Evolutionary conservation across 1,140 invertebrate genomes (phyloP).

Genomic region (Lordiphosa stackelbergi): DNA sequence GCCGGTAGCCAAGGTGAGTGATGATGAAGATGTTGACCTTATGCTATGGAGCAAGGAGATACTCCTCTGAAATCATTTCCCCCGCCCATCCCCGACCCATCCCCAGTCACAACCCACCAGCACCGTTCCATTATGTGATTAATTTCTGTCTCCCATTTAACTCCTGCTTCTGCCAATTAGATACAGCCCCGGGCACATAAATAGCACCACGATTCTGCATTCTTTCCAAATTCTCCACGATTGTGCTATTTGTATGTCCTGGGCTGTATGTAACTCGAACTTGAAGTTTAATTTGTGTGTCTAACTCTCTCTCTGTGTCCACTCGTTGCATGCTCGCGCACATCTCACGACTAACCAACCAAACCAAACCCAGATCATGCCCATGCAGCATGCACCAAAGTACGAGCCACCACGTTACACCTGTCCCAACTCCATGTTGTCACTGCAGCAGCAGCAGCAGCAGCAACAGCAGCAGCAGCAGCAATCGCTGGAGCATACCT

Average conservation of each 20-base stretch:
- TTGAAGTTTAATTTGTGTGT: slow-evolving; percentile 17
- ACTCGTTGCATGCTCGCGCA: slow-evolving; percentile 53
- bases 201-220: no score
- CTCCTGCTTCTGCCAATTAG: no score
- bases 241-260: not conserved
- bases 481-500: slow-evolving; percentile 76
- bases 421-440: slow-evolving; percentile 78
- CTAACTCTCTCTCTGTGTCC: slow-evolving; percentile 44
- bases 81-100: not conserved
- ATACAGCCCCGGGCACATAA: no score
- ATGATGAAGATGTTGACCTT: slow-evolving; percentile 47
- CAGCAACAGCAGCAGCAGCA: slow-evolving; percentile 71
- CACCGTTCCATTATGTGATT: slow-evolving; percentile 39
- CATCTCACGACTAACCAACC: slow-evolving; percentile 33
- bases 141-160: slow-evolving; percentile 6
- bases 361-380: slow-evolving; percentile 64
- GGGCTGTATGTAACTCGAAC: slow-evolving; percentile 9
- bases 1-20: slow-evolving; percentile 76
- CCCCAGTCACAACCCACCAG: not conserved
- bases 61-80: slow-evolving; percentile 50
- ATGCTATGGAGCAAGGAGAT: slow-evolving; percentile 71
- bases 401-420: slow-evolving; percentile 78
- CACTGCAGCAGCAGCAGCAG: slow-evolving; percentile 78
- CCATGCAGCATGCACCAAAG: slow-evolving; percentile 76
- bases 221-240: no score